phyloP scores from a whole-genome alignment of 92 coral and sea anemone genomes.

The Porites rus region DNA sequence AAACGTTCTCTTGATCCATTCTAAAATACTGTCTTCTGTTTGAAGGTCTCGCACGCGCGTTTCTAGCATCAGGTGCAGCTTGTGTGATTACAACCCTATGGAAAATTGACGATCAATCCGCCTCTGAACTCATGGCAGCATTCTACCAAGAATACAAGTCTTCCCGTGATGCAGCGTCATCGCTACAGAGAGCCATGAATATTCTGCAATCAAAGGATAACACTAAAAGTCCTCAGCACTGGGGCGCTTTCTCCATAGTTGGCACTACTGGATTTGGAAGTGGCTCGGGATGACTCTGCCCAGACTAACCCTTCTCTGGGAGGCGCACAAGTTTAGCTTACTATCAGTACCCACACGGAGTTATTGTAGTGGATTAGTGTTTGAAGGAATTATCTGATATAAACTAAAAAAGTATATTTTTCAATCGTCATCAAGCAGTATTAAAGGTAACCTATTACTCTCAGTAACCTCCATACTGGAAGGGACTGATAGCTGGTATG shows the following conservation, averaged over 20 bases:
- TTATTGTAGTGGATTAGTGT: too few relatives aligned
- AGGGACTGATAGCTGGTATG: too few relatives aligned
- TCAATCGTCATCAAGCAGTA: too few relatives aligned
- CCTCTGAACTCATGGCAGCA: constrained; percentile 51
- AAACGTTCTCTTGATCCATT: neutral
- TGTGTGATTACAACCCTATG: constrained; percentile 76
- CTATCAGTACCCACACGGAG: too few relatives aligned
- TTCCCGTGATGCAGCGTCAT: constrained; percentile 67
- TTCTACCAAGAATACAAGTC: constrained; percentile 66
- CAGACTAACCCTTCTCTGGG: too few relatives aligned
- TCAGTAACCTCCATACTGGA: too few relatives aligned
- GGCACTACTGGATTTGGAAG: constrained; percentile 43
- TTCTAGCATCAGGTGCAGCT: constrained; percentile 74
- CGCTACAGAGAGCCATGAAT: constrained; percentile 71
- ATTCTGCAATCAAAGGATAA: constrained; percentile 28
- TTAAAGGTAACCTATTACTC: too few relatives aligned
- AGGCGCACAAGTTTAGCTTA: too few relatives aligned
- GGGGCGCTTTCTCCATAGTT: constrained; percentile 77
- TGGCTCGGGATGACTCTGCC: too few relatives aligned
- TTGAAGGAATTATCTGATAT: too few relatives aligned
- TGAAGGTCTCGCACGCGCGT: constrained; percentile 75
- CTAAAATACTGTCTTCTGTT: neutral
- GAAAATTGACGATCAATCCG: constrained; percentile 63
- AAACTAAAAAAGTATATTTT: too few relatives aligned
- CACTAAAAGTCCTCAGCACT: constrained; percentile 56